Evolutionary conservation across 2,113 vertebrate species (phyloP).

Genomic region (Colius striatus): DNA sequence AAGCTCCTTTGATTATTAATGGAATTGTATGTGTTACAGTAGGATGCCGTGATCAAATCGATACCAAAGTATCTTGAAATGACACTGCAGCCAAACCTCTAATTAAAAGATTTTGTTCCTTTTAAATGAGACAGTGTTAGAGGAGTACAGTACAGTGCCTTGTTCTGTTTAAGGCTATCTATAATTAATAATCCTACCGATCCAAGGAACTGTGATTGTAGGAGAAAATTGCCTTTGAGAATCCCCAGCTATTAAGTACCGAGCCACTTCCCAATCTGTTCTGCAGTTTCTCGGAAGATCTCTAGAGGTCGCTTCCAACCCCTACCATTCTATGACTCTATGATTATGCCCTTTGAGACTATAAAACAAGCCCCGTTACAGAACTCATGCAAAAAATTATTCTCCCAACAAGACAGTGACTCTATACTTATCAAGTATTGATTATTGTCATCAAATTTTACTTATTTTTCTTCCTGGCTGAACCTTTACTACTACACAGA

Average conservation of each 20-base stretch:
- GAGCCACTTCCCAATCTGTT: not conserved
- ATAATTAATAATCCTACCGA: slow-evolving; percentile 38
- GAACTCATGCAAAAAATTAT: not conserved
- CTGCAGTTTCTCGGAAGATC: not conserved
- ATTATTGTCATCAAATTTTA: not conserved
- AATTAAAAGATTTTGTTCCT: slow-evolving; percentile 50
- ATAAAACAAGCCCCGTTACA: not conserved
- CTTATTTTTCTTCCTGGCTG: not conserved
- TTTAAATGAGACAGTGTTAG: not conserved
- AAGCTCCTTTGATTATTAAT: not conserved
- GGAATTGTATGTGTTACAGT: not conserved
- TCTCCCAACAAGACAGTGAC: not conserved
- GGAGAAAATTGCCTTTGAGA: slow-evolving; percentile 38
- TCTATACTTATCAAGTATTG: not conserved
- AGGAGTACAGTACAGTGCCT: not conserved
- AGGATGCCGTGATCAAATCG: not conserved
- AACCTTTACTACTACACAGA: not conserved
- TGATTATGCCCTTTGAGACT: not conserved
- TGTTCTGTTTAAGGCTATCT: slow-evolving; percentile 23
- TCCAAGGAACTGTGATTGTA: slow-evolving; percentile 41
- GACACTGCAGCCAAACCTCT: not conserved
- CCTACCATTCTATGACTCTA: no score
- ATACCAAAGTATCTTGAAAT: slow-evolving; percentile 6
- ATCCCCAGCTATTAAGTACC: slow-evolving; percentile 22
- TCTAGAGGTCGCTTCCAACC: no score